These are phyloP conservation scores for Sinocyclocheilus rhinocerous DNA, from an alignment of 2,113 vertebrate species.

Conservation along the genomic window DNA sequence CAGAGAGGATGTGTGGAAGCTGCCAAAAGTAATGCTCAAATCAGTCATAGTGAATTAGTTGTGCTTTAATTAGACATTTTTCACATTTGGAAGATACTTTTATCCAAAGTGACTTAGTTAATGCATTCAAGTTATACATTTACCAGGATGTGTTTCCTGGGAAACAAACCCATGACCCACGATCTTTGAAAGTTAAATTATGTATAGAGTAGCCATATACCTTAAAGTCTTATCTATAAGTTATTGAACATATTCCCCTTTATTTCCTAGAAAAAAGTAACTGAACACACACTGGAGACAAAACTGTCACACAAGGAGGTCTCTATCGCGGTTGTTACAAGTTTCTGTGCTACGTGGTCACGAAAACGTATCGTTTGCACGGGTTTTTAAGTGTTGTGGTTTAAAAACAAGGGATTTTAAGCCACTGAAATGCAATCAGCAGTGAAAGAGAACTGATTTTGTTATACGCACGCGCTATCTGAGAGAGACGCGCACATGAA, in stretches of 20 bases:
- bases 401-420: no score
- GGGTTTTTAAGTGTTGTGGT: no score
- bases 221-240: neutral
- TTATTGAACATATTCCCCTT: neutral
- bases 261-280: neutral
- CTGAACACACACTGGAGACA: neutral
- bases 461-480: no score
- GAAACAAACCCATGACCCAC: neutral
- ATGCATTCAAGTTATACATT: constrained; percentile 2
- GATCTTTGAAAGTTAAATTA: neutral
- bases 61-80: constrained; percentile 36
- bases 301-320: no score
- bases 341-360: no score
- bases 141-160: constrained; percentile 16
- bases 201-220: neutral
- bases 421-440: no score
- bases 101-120: neutral
- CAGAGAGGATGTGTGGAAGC: constrained; percentile 17
- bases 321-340: no score
- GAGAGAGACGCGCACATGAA: no score
- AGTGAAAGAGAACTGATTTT: no score
- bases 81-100: constrained; percentile 43
- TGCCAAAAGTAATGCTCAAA: constrained; percentile 39
- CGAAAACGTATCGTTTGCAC: no score
- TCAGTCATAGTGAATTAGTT: constrained; percentile 20